phyloP scores from a whole-genome alignment of 2,797 vertebrate species.

The Galago senegalensis region DNA sequence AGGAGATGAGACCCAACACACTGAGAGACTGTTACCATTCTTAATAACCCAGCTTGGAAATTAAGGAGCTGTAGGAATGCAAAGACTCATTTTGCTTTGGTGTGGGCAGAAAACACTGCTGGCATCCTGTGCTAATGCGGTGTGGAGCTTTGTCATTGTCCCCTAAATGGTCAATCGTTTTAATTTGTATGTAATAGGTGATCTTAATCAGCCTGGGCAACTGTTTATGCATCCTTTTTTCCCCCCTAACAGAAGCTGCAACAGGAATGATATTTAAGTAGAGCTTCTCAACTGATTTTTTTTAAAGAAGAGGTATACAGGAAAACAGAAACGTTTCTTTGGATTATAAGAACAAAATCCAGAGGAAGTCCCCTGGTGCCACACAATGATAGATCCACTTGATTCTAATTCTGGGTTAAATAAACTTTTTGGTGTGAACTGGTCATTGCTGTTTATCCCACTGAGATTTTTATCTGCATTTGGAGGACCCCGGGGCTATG shows the following conservation, averaged over 20 bases:
- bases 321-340: neutral
- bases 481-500: neutral
- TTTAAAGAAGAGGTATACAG: conserved; percentile 18
- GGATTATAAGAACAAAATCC: neutral
- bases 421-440: neutral
- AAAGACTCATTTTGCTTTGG: conserved; percentile 52
- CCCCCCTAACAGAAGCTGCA: neutral
- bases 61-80: conserved; percentile 74
- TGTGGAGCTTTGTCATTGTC: conserved; percentile 63
- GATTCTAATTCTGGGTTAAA: neutral
- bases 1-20: conserved; percentile 5
- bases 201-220: conserved; percentile 71
- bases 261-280: conserved; percentile 13
- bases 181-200: conserved; percentile 55
- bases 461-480: neutral
- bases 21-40: conserved; percentile 46
- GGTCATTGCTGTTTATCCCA: neutral
- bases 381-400: neutral
- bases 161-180: conserved; percentile 74
- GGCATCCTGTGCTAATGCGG: conserved; percentile 31
- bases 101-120: conserved; percentile 68
- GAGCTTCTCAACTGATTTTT: conserved; percentile 33
- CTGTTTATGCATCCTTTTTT: neutral
- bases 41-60: conserved; percentile 78
- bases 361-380: neutral